Percentiles rank a stretch among this genome's conserved stretches.
Evolutionary conservation across 2,888 invertebrate genomes (phyloP).

Genomic region (Heliconius ethilla): DNA sequence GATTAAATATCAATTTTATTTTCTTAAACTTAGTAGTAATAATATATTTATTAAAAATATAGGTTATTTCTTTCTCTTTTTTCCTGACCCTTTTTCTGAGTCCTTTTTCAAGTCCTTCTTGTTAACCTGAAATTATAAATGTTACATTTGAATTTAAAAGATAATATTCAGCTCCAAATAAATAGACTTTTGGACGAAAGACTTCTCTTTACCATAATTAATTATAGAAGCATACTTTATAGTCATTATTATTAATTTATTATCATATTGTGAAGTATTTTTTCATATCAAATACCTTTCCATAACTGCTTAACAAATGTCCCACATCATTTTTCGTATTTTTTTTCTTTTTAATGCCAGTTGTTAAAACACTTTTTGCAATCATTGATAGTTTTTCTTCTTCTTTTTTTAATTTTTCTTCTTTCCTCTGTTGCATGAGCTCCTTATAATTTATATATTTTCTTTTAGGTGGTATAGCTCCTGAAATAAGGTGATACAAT

Average conservation of each 20-base stretch:
- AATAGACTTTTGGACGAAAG: background rate
- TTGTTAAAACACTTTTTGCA: constrained; percentile 82
- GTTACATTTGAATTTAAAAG: background rate
- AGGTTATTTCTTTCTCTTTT: constrained; percentile 62
- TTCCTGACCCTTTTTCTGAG: constrained; percentile 55
- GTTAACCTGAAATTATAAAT: constrained; percentile 60
- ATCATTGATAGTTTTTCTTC: constrained; percentile 82
- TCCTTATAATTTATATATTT: constrained; percentile 88
- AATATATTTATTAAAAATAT: background rate
- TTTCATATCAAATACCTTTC: constrained; percentile 61
- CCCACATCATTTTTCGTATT: constrained; percentile 72
- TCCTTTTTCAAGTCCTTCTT: constrained; percentile 74
- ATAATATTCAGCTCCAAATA: background rate
- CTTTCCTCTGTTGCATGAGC: constrained; percentile 83
- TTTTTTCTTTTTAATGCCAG: constrained; percentile 74
- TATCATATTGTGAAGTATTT: no score
- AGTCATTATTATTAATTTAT: no score
- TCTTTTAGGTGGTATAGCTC: constrained; percentile 90
- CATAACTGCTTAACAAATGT: constrained; percentile 72
- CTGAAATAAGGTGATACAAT: constrained; percentile 54
- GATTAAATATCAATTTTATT: background rate
- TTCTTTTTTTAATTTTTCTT: constrained; percentile 74
- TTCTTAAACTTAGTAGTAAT: background rate
- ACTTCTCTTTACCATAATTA: no score
- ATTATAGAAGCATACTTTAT: no score